Base-by-base conservation (phyloP, 2,888 invertebrate species). In the Philereme vetulata region DNA sequence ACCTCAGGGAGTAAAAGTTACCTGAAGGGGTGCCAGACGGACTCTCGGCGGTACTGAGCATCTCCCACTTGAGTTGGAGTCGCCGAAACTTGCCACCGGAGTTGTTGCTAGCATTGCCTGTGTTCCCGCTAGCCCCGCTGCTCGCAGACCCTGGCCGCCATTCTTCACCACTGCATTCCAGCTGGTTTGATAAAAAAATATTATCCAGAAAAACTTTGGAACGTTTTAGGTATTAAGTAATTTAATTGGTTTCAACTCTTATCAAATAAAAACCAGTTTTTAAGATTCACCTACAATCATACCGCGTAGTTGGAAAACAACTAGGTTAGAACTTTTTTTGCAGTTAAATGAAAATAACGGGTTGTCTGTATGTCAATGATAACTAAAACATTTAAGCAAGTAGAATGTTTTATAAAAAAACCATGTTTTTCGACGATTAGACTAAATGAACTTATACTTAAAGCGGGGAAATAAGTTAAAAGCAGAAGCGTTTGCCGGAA, bases 1-100 rank as follows among this genome's bases (percentile, higher is more conserved):
- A 2, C 21, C 21, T 21, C 21, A 21, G 21, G 1, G 21, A 21
- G 35, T 32, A 38, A 1, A 4, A 32, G 40, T 64, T 75, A 90
- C 92, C 91, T 71, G 92, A 87, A 5, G 92, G 92, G 0, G 88
- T 84, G 36, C 73, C 72, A 8, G 62, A 38, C 3, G 90, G 90
- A 61, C 86, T 91, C 64, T 92, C 92, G 0, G 88, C 91, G 63
- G 85, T 88, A 68, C 95, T 95, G 67, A 96, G 91, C 88, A 95
- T 93, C 80, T 97, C 96, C 97, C 97, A 97, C 76, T 96, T 96
- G 77, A 95, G 94, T 76, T 96, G 96, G 61, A 97, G 86, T 66
- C 95, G 93, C 32, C 95, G 93, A 88, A 96, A 97, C 76, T 96
- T 95, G 62, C 94, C 94, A 7, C 95, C 95, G 5, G 94, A 94